phyloP scores from a whole-genome alignment of 2,888 invertebrate species.

The Hirtodrosophila alboralis region DNA sequence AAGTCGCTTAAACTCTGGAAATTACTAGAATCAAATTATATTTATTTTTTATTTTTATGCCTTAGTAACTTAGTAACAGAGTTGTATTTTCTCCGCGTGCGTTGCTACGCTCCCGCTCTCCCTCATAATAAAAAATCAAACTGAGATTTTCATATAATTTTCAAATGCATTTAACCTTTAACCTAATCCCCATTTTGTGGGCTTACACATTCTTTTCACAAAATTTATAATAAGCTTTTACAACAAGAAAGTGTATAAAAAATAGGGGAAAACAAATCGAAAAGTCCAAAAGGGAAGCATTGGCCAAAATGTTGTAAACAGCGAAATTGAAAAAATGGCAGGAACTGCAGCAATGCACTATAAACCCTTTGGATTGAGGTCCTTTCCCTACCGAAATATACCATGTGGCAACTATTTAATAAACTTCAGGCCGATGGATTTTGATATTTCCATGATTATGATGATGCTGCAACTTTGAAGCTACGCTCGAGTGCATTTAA shows the following conservation, averaged over 20 bases:
- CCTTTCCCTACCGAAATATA: background rate
- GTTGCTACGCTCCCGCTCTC: too few relatives aligned
- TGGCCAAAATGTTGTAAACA: slow-evolving; percentile 34
- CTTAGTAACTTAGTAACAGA: too few relatives aligned
- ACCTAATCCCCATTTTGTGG: too few relatives aligned
- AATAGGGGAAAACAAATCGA: slow-evolving; percentile 2
- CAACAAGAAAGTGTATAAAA: slow-evolving; percentile 26
- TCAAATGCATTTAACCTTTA: too few relatives aligned
- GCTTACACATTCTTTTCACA: too few relatives aligned
- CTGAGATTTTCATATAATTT: too few relatives aligned
- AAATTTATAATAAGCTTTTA: too few relatives aligned
- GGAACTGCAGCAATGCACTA: slow-evolving; percentile 60
- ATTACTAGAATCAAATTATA: too few relatives aligned
- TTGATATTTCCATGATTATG: slow-evolving; percentile 18
- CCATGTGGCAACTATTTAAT: slow-evolving; percentile 71
- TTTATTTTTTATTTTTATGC: too few relatives aligned
- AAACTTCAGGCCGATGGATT: slow-evolving; percentile 54
- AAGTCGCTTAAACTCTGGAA: too few relatives aligned
- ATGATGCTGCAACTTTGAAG: slow-evolving; percentile 59
- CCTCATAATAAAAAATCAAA: too few relatives aligned
- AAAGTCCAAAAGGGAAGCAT: slow-evolving; percentile 2
- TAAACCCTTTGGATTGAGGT: slow-evolving; percentile 2
- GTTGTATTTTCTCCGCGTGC: too few relatives aligned
- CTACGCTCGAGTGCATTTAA: slow-evolving; percentile 70
- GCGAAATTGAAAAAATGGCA: slow-evolving; percentile 71